Percentiles rank a stretch among this genome's conserved stretches.
Evolutionary conservation across 2,888 invertebrate genomes (phyloP).

Genomic region (Pachymerium ferrugineum): DNA sequence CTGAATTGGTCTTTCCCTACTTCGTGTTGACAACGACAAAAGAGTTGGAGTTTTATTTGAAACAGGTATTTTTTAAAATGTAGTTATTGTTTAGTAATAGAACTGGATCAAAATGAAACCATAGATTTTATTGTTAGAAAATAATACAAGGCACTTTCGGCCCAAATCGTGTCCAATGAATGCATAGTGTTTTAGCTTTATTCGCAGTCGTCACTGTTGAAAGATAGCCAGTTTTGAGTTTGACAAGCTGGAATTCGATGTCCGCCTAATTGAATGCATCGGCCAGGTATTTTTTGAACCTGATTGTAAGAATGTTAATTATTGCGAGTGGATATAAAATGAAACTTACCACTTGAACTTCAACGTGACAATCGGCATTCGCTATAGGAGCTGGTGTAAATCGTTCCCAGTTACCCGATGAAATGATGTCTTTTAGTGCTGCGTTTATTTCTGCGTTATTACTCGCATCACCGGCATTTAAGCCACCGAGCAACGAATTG

Average conservation of each 20-base stretch:
- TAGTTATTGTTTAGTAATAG: no score
- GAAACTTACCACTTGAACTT: conserved; percentile 20
- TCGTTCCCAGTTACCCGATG: background rate
- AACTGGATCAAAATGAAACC: no score
- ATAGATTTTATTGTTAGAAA: no score
- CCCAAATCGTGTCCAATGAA: no score
- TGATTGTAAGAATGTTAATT: background rate
- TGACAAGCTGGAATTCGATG: conserved; percentile 14
- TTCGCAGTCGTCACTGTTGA: conserved; percentile 16
- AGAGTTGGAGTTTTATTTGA: no score
- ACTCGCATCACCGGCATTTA: background rate
- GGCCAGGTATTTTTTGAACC: conserved; percentile 4
- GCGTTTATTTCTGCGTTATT: background rate
- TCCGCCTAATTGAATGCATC: background rate
- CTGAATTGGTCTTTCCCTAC: no score
- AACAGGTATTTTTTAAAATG: no score
- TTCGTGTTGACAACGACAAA: no score
- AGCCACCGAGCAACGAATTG: background rate
- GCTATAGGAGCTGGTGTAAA: background rate
- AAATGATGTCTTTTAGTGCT: background rate
- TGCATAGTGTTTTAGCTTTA: no score
- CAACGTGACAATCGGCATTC: background rate
- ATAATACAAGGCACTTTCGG: no score
- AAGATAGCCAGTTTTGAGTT: conserved; percentile 29
- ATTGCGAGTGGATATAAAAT: background rate